Percentiles rank a stretch among this genome's conserved stretches.
phyloP scores from a whole-genome alignment of 2,113 vertebrate species.

The Trachemys scripta region DNA sequence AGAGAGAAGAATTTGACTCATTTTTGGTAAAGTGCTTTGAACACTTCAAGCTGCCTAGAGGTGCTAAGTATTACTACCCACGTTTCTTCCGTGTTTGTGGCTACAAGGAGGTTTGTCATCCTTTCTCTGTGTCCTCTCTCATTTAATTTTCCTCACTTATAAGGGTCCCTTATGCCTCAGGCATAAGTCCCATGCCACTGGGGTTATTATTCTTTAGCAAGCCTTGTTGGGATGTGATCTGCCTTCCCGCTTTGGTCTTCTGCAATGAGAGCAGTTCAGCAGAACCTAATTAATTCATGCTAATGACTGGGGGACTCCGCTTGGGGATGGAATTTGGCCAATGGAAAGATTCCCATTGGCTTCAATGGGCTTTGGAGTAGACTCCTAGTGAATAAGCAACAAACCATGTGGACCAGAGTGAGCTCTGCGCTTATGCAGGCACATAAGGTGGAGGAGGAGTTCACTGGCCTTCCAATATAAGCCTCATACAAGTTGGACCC shows the following conservation, averaged over 20 bases:
- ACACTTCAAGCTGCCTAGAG: not conserved
- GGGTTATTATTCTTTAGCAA: not conserved
- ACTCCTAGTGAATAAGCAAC: not conserved
- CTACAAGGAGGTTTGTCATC: not conserved
- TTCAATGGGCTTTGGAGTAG: not conserved
- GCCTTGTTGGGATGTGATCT: not conserved
- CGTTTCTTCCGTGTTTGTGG: not conserved
- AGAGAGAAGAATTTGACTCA: not conserved
- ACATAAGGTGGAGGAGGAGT: not conserved
- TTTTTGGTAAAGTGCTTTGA: not conserved
- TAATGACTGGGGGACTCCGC: not conserved
- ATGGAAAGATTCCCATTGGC: not conserved
- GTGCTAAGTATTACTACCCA: not conserved
- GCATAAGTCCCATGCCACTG: not conserved
- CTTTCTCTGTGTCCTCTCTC: not conserved
- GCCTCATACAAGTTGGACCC: not conserved
- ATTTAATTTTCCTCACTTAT: not conserved
- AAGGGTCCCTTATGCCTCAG: not conserved
- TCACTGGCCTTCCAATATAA: not conserved
- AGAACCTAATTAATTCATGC: not conserved
- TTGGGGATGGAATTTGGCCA: not conserved
- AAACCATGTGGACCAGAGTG: not conserved
- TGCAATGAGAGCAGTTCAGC: not conserved
- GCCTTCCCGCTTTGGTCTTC: not conserved
- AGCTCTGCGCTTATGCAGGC: not conserved